These are phyloP conservation scores for Lagodon rhomboides DNA, from an alignment of 2,797 vertebrate genomes.

Conservation along the genomic window DNA sequence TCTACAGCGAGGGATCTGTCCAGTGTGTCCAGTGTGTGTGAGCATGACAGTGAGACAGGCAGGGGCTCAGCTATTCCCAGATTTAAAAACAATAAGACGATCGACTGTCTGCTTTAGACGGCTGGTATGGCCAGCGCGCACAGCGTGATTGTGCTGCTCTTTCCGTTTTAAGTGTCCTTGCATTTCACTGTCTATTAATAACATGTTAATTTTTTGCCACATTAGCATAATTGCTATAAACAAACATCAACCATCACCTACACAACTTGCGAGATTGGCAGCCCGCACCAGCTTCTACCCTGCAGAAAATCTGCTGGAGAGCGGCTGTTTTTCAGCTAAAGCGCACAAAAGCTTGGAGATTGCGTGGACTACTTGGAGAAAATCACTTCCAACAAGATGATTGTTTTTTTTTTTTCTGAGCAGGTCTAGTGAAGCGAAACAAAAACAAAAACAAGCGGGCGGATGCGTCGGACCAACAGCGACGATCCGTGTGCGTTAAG, in stretches of 20 bases:
- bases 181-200: conserved; percentile 19
- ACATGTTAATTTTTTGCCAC: background rate
- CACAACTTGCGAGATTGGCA: conserved; percentile 30
- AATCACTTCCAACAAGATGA: conserved; percentile 15
- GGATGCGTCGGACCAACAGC: background rate
- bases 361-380: background rate
- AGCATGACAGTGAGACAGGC: too few species aligned
- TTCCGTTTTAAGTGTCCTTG: background rate
- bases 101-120: too few species aligned
- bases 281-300: conserved; percentile 11
- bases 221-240: conserved; percentile 49
- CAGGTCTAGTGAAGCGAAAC: conserved; percentile 5
- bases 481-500: background rate
- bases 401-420: background rate
- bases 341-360: background rate
- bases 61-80: too few species aligned
- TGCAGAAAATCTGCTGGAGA: conserved; percentile 29
- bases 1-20: too few species aligned
- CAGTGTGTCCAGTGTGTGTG: too few species aligned
- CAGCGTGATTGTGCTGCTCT: background rate
- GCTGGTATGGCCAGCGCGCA: background rate
- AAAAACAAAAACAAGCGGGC: background rate
- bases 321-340: conserved; percentile 13
- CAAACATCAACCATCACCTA: conserved; percentile 28
- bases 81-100: too few species aligned